phyloP scores from a whole-genome alignment of 1,140 invertebrate species.

The Cecropterus lyciades region DNA sequence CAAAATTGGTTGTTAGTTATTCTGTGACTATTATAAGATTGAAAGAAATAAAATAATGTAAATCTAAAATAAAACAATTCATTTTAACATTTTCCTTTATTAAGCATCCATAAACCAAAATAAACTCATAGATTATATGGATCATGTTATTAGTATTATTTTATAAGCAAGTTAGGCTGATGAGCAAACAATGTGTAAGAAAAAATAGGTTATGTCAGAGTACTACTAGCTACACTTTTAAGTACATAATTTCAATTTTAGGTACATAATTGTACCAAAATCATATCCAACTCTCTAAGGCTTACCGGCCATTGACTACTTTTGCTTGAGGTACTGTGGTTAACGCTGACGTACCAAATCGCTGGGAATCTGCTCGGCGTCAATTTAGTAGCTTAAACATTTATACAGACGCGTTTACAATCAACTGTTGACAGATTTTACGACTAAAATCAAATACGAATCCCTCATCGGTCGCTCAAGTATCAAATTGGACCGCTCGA shows the following conservation, averaged over 20 bases:
- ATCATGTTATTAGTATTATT: constrained; percentile 11
- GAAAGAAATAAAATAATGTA: no score
- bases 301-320: no score
- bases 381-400: not conserved
- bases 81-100: constrained; percentile 52
- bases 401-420: no score
- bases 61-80: constrained; percentile 27
- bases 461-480: no score
- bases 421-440: no score
- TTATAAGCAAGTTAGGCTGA: constrained; percentile 5
- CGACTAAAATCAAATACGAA: no score
- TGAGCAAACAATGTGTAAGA: constrained; percentile 9
- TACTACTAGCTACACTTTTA: not conserved
- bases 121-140: constrained; percentile 36
- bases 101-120: constrained; percentile 48
- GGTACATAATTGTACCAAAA: not conserved
- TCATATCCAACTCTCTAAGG: not conserved
- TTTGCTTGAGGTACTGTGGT: no score
- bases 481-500: no score
- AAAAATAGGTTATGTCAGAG: not conserved
- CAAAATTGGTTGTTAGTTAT: no score
- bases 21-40: no score
- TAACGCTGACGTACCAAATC: no score
- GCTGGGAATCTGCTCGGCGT: no score
- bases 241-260: not conserved